A percentile compares a stretch with the other conserved stretches of the same genome.
Evolutionary conservation across 2,797 vertebrate species (phyloP).

Genomic region (Esox masquinongy): DNA sequence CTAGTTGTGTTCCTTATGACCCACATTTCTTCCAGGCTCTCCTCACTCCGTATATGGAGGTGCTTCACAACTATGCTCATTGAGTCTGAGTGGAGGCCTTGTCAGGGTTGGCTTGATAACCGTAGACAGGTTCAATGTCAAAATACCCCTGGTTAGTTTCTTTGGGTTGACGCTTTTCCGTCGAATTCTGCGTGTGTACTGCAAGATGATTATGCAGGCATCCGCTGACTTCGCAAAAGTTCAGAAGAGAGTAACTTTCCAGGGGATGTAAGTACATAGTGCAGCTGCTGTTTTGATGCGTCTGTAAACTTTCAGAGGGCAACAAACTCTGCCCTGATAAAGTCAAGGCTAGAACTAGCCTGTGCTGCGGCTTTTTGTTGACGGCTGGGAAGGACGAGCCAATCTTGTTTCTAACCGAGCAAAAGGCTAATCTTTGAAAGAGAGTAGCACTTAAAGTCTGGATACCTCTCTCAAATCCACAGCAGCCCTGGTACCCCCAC

Average conservation of each 20-base stretch:
- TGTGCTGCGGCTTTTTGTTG: constrained; percentile 26
- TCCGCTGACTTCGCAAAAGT: constrained; percentile 34
- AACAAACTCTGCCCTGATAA: constrained; percentile 64
- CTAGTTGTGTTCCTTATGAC: constrained; percentile 20
- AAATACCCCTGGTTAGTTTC: constrained; percentile 35
- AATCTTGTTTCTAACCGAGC: constrained; percentile 32
- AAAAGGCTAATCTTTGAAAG: constrained; percentile 50
- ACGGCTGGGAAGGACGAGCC: constrained; percentile 48
- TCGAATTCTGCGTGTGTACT: background rate
- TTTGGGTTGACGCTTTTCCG: constrained; percentile 10
- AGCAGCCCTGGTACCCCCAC: constrained; percentile 24
- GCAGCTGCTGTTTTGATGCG: constrained; percentile 43
- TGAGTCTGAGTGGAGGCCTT: constrained; percentile 8
- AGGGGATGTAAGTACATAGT: constrained; percentile 38
- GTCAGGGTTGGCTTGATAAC: constrained; percentile 16
- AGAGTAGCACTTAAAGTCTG: constrained; percentile 44
- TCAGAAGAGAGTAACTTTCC: background rate
- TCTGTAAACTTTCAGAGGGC: constrained; percentile 66
- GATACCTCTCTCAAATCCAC: constrained; percentile 70
- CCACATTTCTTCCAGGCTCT: constrained; percentile 19
- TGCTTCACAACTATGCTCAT: constrained; percentile 11
- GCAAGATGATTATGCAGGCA: constrained; percentile 36
- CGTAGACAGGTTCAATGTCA: constrained; percentile 34
- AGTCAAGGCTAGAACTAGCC: constrained; percentile 45
- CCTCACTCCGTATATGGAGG: constrained; percentile 13